phyloP scores from a whole-genome alignment of 23 tunicate species.

The Corella eumyota region DNA sequence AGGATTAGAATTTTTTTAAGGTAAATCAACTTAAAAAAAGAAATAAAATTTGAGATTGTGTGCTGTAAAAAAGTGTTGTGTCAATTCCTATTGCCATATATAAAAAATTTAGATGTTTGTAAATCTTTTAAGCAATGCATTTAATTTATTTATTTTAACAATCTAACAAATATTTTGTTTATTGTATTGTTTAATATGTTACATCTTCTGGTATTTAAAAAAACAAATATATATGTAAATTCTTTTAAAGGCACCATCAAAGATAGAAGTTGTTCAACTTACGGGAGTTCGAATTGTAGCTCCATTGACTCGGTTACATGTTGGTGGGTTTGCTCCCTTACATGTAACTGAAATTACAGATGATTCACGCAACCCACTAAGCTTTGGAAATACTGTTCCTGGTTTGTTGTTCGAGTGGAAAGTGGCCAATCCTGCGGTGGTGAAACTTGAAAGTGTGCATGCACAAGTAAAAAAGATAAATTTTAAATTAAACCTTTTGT shows the following conservation, averaged over 20 bases:
- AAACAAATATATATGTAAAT: too few species aligned
- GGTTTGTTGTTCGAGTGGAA: slow-evolving; percentile 74
- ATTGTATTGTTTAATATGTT: too few species aligned
- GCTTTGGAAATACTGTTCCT: slow-evolving; percentile 56
- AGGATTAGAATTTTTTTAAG: too few species aligned
- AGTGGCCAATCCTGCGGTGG: slow-evolving; percentile 49
- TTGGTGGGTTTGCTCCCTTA: slow-evolving; percentile 58
- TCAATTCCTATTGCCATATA: too few species aligned
- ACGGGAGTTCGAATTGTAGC: slow-evolving; percentile 50
- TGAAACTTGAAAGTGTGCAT: slow-evolving; percentile 44
- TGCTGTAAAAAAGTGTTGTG: too few species aligned
- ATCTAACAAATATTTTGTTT: too few species aligned
- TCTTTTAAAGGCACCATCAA: slow-evolving; percentile 38
- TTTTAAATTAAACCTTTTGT: background rate
- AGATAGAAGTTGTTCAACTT: slow-evolving; percentile 41
- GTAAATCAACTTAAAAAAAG: too few species aligned
- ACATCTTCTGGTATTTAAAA: too few species aligned
- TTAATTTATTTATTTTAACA: too few species aligned
- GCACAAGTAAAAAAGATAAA: slow-evolving; percentile 7
- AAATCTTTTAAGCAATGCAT: too few species aligned
- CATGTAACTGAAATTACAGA: slow-evolving; percentile 44
- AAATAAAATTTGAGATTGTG: too few species aligned
- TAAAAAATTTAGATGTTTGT: too few species aligned
- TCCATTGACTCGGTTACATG: slow-evolving; percentile 56
- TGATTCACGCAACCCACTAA: slow-evolving; percentile 37